phyloP scores from a whole-genome alignment of 2,888 invertebrate genomes.

The Pyrrhia umbra region DNA sequence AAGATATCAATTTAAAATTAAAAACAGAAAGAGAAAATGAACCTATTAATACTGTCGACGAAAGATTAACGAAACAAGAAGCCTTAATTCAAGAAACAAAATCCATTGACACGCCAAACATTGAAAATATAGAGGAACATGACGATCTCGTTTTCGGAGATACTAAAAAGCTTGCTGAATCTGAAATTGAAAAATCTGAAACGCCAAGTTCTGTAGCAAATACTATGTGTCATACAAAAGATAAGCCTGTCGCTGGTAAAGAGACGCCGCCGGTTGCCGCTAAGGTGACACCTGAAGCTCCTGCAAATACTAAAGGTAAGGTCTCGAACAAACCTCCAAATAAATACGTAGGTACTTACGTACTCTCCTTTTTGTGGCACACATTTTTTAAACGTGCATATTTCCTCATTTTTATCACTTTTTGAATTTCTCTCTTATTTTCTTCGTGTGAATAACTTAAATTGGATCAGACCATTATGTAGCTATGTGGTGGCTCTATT shows the following conservation, averaged over 20 bases:
- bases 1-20: conserved; percentile 22
- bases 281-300: neutral
- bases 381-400: no score
- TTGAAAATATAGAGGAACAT: conserved; percentile 7
- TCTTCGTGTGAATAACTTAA: no score
- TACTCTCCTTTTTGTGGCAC: no score
- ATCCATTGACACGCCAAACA: neutral
- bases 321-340: no score
- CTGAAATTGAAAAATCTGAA: neutral
- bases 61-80: conserved; percentile 6
- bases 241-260: neutral
- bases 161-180: conserved; percentile 13
- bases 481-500: no score
- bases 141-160: conserved; percentile 44
- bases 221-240: conserved; percentile 2
- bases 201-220: neutral
- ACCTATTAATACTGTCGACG: neutral
- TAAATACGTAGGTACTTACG: no score
- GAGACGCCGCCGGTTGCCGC: neutral
- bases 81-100: conserved; percentile 4
- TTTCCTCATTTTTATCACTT: no score
- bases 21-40: conserved; percentile 21
- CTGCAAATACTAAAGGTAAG: conserved; percentile 23
- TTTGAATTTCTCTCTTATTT: no score
- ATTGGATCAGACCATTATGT: no score